Base-by-base conservation (phyloP, 64 coral and sea anemone genomes). In the Montipora capricornis region DNA sequence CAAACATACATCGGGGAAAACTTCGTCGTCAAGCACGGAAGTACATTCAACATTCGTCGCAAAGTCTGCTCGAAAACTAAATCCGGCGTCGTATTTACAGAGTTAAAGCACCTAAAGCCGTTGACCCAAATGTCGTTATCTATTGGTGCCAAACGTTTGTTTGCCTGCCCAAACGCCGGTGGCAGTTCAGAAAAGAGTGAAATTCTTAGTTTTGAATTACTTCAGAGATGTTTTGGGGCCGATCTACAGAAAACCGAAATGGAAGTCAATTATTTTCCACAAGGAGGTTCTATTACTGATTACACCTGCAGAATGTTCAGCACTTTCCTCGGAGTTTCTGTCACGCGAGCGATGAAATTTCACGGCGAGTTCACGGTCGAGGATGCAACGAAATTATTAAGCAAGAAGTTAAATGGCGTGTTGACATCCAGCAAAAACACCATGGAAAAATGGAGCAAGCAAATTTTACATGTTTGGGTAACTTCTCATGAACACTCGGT, bases 331-430 rank as follows among this genome's bases (percentile, higher is more conserved):
- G 96, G 93, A 12, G 93, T 97, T 24, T 97, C 96, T 5, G 96
- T 97, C 47, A 97, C 96, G 47, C 82, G 96, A 53, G 96, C 96
- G 0, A 97, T 97, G 93, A 97, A 95, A 76, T 97, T 84, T 80
- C 84, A 85, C 7, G 96, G 96, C 48, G 81, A 97, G 15, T 97
- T 97, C 69, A 97, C 93, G 12, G 10, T 89, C 8, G 61, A 87
- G 84, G 96, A 97, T 79, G 96, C 96, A 4, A 55, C 47, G 17
- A 66, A 88, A 50, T 48, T 97, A 49, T 51, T 97, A n/a, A 64
- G 57, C 19, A 97, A 97, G 47, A 97, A 97, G 60, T 64, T 97
- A 2, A 92, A 74, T n/a, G 96, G 96, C 59, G 93, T 97, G 2
- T 75, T 91, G 55, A 92, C 2, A 12, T 97, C 96, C 17, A 89